These are phyloP conservation scores for Halichondria panicea DNA, from an alignment of 37 sponge, comb jelly and placozoan species.

Conservation along the genomic window DNA sequence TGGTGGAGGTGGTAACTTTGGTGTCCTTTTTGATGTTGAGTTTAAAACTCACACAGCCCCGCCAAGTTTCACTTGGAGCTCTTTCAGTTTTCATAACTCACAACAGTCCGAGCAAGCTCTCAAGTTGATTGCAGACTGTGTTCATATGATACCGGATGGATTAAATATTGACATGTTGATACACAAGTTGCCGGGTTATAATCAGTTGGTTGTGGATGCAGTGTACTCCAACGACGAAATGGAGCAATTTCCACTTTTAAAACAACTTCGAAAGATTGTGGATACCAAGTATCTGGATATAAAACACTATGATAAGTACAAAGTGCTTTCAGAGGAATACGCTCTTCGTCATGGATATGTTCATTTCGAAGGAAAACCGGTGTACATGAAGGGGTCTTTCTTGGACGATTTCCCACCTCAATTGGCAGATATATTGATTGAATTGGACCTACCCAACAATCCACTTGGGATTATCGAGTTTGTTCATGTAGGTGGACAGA, in stretches of 20 bases:
- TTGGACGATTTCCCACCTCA: neutral
- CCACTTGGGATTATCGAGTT: slow-evolving; percentile 18
- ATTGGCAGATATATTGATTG: slow-evolving; percentile 8
- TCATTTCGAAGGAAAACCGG: slow-evolving; percentile 24
- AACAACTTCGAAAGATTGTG: neutral
- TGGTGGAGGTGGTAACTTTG: slow-evolving; percentile 72
- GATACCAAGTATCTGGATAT: neutral
- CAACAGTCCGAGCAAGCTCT: slow-evolving; percentile 11
- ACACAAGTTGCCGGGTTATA: slow-evolving; percentile 14
- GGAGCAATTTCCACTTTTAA: slow-evolving; percentile 1
- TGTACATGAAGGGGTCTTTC: slow-evolving; percentile 31
- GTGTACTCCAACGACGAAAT: slow-evolving; percentile 39
- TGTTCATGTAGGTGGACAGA: slow-evolving; percentile 34
- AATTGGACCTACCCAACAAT: neutral
- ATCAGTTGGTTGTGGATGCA: slow-evolving; percentile 20
- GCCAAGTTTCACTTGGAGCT: slow-evolving; percentile 4
- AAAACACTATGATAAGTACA: neutral
- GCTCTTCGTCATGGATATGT: slow-evolving; percentile 27
- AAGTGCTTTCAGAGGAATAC: slow-evolving; percentile 10
- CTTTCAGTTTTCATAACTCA: slow-evolving; percentile 12
- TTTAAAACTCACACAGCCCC: slow-evolving; percentile 1
- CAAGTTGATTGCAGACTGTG: neutral
- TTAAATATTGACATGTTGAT: slow-evolving; percentile 32
- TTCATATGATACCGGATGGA: slow-evolving; percentile 13
- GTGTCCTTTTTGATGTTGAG: slow-evolving; percentile 17